Base-by-base conservation (phyloP, 2,888 invertebrate species). In the Dasysyrphus tricinctus region DNA sequence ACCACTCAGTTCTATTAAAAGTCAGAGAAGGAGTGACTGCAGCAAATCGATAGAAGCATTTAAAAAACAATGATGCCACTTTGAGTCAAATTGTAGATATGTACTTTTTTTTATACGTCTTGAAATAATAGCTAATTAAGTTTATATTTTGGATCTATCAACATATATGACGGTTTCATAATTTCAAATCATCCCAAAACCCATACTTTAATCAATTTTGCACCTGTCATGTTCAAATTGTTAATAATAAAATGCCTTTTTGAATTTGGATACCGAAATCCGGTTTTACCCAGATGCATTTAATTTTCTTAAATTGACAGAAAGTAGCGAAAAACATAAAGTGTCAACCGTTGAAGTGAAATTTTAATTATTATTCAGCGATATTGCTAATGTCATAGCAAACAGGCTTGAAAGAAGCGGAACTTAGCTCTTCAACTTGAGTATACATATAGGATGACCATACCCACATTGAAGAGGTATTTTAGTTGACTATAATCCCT, bases 1-100 rank as follows among this genome's bases (percentile, higher is more conserved):
- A 65, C 75, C 83, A 80, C 80, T 80, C 72, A 80, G 32, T 5
- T 19, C 70, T 76, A 65, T 80, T 65, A 80, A 67, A 65, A 67
- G 75, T 67, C 69, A 76, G 47, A 63, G 69, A 42, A 8, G 61
- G 29, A 57, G 32, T 57, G 59, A 16, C 14, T 78, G 12, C 29
- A 29, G 47, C 8, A 75, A 54, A 49, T 19, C 3, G 72, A 44
- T 76, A 32, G 3, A 16, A 11, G 44, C 54, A 32, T 81, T 79
- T 74, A 34, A n/a, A 24, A 12, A 47, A 24, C 73, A 69, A 56
- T 1, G 69, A 29, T 79, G 19, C 47, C 82, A 69, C 34, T 67
- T 73, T 11, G 34, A 5, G 11, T 49, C 1, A 6, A 56, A 11
- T 19, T n/a, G 2, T 44, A 9, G 11, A 39, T 14, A 42, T 39